A percentile compares a stretch with the other conserved stretches of the same genome.
Evolutionary conservation across 2,797 vertebrate genomes (phyloP).

Genomic region (Acrocephalus scirpaceus): DNA sequence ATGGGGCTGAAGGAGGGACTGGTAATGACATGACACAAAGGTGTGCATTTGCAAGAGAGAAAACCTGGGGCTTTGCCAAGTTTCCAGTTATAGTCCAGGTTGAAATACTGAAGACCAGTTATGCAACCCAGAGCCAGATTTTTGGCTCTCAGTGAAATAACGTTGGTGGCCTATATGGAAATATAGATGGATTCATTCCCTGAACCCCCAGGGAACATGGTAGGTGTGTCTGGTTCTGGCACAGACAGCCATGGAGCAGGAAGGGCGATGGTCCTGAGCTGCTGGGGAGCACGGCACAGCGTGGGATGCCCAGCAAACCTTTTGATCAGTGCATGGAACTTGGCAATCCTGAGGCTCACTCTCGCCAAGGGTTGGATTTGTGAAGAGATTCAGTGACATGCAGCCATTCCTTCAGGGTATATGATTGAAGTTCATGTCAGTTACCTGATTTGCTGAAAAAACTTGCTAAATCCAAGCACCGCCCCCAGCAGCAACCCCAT

Average conservation of each 20-base stretch:
- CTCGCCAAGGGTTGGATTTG: background rate
- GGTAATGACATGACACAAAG: background rate
- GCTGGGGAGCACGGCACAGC: background rate
- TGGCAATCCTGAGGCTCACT: background rate
- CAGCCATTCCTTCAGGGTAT: constrained; percentile 1
- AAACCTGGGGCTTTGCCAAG: background rate
- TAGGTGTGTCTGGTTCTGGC: background rate
- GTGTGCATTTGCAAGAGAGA: background rate
- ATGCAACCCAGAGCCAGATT: background rate
- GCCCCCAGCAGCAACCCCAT: background rate
- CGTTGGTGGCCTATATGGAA: background rate
- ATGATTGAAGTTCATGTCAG: background rate
- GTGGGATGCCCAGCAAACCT: background rate
- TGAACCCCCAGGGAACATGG: background rate
- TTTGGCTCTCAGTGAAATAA: background rate
- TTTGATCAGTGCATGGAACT: background rate
- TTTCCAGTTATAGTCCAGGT: background rate
- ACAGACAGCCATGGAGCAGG: background rate
- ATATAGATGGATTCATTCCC: background rate
- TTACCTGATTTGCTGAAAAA: background rate
- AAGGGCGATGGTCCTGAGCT: background rate
- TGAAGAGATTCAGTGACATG: background rate
- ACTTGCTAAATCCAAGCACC: background rate
- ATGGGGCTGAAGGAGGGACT: background rate
- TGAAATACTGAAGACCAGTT: background rate